phyloP scores from a whole-genome alignment of 2,888 invertebrate species.

The Antheraea assamensis region DNA sequence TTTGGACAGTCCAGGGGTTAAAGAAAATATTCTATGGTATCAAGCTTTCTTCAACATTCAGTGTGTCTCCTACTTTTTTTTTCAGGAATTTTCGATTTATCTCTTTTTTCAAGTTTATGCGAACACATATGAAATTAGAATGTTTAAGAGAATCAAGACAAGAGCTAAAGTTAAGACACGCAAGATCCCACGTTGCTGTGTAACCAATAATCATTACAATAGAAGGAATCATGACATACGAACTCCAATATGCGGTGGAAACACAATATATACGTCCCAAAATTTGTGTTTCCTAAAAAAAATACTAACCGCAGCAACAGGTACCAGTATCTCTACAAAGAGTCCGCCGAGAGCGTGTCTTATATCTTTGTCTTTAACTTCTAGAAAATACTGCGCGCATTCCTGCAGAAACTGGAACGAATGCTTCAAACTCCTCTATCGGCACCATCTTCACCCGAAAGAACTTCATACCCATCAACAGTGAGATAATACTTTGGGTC shows the following conservation, averaged over 20 bases:
- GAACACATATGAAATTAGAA: no score
- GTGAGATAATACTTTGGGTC: constrained; percentile 96
- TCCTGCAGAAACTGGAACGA: constrained; percentile 99
- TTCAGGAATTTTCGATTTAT: no score
- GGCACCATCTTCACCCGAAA: constrained; percentile 98
- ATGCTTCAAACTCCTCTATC: constrained; percentile 99
- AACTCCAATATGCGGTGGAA: not conserved
- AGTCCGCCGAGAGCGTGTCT: constrained; percentile 98
- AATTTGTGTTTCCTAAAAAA: not conserved
- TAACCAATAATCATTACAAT: not conserved
- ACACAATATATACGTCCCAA: not conserved
- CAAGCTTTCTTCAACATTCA: no score
- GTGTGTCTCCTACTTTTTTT: no score
- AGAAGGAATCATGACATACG: not conserved
- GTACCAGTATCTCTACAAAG: constrained; percentile 99
- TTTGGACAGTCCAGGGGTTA: no score
- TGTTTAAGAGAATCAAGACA: no score
- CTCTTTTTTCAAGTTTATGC: no score
- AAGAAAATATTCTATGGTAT: no score
- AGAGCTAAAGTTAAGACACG: no score
- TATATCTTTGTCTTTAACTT: constrained; percentile 98
- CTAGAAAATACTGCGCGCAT: constrained; percentile 98
- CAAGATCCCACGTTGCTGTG: no score
- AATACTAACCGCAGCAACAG: constrained; percentile 95
- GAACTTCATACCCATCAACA: constrained; percentile 99